Evolutionary conservation across 1,140 invertebrate species (phyloP).

Genomic region (Thaumetopoea pityocampa): DNA sequence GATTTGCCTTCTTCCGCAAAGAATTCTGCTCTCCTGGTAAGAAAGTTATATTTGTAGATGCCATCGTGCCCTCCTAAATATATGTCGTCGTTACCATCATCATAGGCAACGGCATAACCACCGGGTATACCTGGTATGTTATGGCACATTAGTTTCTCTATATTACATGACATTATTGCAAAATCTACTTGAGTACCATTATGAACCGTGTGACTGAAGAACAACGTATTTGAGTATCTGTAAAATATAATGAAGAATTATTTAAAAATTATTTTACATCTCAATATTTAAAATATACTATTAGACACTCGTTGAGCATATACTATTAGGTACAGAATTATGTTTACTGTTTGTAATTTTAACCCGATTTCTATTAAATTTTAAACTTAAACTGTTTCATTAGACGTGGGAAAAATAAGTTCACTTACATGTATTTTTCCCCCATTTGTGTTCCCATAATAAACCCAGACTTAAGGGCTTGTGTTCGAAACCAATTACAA

Average conservation of each 20-base stretch:
- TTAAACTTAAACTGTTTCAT: no score
- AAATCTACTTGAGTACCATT: slow-evolving; percentile 44
- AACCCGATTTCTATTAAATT: no score
- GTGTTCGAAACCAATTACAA: no score
- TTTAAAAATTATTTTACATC: not conserved
- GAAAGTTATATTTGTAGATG: slow-evolving; percentile 60
- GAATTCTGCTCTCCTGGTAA: slow-evolving; percentile 43
- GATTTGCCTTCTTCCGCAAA: slow-evolving; percentile 55
- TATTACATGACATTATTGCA: slow-evolving; percentile 38
- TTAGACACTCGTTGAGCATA: no score
- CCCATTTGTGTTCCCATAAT: no score
- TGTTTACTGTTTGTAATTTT: no score
- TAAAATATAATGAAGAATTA: not conserved
- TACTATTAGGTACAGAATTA: no score
- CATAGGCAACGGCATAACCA: slow-evolving; percentile 56
- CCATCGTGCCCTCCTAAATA: slow-evolving; percentile 59
- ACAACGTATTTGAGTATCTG: slow-evolving; percentile 34
- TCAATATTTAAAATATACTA: no score
- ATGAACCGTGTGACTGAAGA: slow-evolving; percentile 51
- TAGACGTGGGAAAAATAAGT: no score
- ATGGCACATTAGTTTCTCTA: slow-evolving; percentile 29
- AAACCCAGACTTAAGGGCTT: no score
- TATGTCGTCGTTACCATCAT: slow-evolving; percentile 49
- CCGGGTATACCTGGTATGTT: slow-evolving; percentile 37
- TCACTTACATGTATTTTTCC: no score